phyloP scores from a whole-genome alignment of 1,140 invertebrate genomes.

The Atta cephalotes region DNA sequence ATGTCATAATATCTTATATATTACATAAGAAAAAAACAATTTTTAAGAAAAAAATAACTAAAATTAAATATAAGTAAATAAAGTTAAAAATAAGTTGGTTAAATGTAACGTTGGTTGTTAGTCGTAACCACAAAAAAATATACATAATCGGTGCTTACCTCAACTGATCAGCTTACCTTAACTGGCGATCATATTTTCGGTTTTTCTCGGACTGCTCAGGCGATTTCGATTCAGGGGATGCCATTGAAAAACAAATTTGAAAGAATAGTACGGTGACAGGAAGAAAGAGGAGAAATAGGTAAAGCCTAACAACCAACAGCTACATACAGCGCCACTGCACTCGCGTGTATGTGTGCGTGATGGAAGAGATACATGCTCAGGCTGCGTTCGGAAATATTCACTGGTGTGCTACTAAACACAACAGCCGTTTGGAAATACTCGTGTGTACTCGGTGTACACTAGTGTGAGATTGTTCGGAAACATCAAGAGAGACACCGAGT shows the following conservation, averaged over 20 bases:
- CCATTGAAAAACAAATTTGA: constrained; percentile 85
- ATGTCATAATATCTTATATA: neutral
- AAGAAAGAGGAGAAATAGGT: neutral
- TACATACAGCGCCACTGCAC: no score
- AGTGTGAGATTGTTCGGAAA: no score
- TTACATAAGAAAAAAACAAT: neutral
- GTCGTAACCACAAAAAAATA: constrained; percentile 34
- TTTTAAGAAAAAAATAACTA: neutral
- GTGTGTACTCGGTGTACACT: no score
- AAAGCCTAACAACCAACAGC: no score
- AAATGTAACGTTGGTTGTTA: neutral
- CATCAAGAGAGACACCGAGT: no score
- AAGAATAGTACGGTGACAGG: neutral
- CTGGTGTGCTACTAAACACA: no score
- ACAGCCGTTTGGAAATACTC: no score
- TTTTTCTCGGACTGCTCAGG: constrained; percentile 93
- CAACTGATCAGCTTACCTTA: constrained; percentile 91
- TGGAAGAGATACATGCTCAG: no score
- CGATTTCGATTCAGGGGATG: constrained; percentile 92
- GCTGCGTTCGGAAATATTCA: no score
- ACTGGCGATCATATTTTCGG: constrained; percentile 95
- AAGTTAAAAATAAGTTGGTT: neutral
- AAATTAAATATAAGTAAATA: neutral
- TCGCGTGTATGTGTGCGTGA: no score
- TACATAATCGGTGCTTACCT: constrained; percentile 86